phyloP scores from a whole-genome alignment of 2,888 invertebrate genomes.

The Pseudococcus longispinus region DNA sequence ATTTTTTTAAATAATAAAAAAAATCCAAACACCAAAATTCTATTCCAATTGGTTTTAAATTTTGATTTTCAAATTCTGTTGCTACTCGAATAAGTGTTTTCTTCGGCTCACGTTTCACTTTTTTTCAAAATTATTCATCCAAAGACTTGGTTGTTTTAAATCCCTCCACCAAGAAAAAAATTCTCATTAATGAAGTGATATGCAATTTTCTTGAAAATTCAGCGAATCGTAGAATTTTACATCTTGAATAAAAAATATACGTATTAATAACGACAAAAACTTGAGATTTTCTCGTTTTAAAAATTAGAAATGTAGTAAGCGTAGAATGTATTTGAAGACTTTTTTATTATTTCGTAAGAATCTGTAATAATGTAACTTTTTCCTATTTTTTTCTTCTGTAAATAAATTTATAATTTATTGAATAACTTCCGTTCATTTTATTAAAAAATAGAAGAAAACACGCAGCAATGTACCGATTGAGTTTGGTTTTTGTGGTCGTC shows the following conservation, averaged over 20 bases:
- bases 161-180: too few species aligned
- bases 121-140: too few species aligned
- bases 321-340: constrained; percentile 15
- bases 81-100: too few species aligned
- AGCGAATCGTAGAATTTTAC: too few species aligned
- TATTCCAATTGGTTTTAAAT: too few species aligned
- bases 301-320: neutral
- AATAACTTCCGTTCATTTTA: constrained; percentile 12
- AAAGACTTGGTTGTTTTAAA: too few species aligned
- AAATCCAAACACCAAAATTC: too few species aligned
- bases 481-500: neutral
- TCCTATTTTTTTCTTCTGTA: constrained; percentile 39
- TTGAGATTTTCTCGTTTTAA: neutral
- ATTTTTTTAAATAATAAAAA: too few species aligned
- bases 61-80: too few species aligned
- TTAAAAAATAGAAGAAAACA: neutral
- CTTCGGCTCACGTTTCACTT: too few species aligned
- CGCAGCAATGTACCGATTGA: neutral
- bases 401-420: constrained; percentile 42
- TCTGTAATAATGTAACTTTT: constrained; percentile 25
- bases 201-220: too few species aligned
- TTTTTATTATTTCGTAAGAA: constrained; percentile 3
- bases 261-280: neutral
- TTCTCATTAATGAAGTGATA: too few species aligned
- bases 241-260: neutral